Conservation (phyloP, 2,113 vertebrate genomes). For the Tragelaphus imberbis region DNA sequence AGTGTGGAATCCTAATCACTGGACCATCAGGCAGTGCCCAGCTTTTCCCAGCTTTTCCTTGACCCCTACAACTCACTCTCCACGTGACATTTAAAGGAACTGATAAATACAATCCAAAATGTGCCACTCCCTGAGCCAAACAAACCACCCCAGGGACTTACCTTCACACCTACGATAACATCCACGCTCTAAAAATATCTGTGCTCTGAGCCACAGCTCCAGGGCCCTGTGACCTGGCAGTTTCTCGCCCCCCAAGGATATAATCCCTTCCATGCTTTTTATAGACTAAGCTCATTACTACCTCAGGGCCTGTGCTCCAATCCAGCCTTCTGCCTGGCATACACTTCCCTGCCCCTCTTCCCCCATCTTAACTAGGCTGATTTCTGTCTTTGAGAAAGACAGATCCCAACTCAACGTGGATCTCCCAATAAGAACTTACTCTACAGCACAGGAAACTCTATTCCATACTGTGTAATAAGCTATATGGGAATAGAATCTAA, state of each 20-base stretch:
- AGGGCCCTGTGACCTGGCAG: rapidly evolving
- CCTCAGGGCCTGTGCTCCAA: background rate
- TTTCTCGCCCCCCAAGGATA: background rate
- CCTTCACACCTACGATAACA: background rate
- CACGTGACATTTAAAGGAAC: rapidly evolving
- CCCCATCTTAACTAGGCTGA: too few species aligned
- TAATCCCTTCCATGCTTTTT: background rate
- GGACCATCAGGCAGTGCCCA: background rate
- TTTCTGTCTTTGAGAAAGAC: background rate
- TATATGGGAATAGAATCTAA: background rate
- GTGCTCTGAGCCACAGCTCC: too few species aligned
- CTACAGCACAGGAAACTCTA: background rate
- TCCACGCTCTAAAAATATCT: background rate
- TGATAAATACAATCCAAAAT: too few species aligned
- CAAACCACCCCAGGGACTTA: too few species aligned
- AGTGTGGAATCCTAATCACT: background rate
- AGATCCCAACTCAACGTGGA: background rate
- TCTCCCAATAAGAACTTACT: background rate
- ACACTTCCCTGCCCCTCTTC: background rate
- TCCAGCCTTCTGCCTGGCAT: background rate
- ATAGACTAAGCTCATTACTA: rapidly evolving
- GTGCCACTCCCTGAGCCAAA: background rate
- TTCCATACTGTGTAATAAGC: background rate
- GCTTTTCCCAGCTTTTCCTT: background rate
- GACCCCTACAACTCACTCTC: background rate